Base-by-base conservation (phyloP, 1,140 invertebrate genomes). In the Notospermus geniculatus region DNA sequence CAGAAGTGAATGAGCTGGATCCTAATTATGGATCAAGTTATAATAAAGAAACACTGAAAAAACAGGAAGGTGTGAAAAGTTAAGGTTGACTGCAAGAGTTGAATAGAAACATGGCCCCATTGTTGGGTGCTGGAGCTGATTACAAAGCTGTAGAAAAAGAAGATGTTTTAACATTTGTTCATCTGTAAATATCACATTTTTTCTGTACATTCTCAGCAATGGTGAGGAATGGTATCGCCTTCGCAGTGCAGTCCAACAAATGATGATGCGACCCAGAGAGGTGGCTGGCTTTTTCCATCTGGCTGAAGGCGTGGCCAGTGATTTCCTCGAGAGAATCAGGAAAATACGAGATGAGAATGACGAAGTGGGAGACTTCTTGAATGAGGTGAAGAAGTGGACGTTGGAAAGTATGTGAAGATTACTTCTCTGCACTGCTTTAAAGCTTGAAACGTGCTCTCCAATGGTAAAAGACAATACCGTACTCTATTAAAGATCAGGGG, bases 161-260 rank as follows among this genome's bases (percentile, higher is more conserved):
- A n/a, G n/a, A n/a, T n/a, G n/a, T n/a, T n/a, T n/a, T n/a, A n/a
- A n/a, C n/a, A n/a, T n/a, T n/a, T n/a, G n/a, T 15, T 7, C 32
- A 36, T 36, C 4, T 36, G 4, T 36, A 36, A 36, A 36, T 15
- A 36, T 36, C 15, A 4, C 32, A 15, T 36, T 63, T 53, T 62
- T 27, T 50, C 64, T 78, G 57, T 82, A n/a, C n/a, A n/a, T n/a
- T n/a, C n/a, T n/a, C n/a, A 92, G 91, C n/a, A 91, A 92, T 72
- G 91, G 91, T 23, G 86, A 88, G 76, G 87, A 88, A 64, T 93
- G 91, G 91, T 89, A 90, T 70, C 83, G 84, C 58, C 90, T 92
- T 70, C 84, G 91, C 36, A 88, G 86, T 29, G 88, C 90, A 80
- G 89, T 91, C n/a, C 90, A 92, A 69, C 90, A 91, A 75, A 85